Evolutionary conservation across 2,797 vertebrate genomes (phyloP), one percentile per base, ranked within the genome.

Genomic region (Melanotaenia parkinsoni): DNA sequence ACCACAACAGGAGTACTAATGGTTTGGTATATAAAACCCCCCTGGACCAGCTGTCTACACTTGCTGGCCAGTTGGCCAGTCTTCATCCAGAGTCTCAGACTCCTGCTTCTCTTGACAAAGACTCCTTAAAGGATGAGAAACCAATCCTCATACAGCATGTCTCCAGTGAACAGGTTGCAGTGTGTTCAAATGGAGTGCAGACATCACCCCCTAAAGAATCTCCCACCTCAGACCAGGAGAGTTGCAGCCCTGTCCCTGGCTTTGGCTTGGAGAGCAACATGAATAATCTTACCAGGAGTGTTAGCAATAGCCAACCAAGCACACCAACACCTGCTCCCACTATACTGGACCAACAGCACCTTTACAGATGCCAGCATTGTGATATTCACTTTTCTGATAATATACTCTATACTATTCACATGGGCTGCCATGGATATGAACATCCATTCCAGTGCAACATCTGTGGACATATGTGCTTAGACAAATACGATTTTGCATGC

Each of bases 391-490:
- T 98, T 70, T 94, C 96, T 0, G 98, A 99, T 92, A 99, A 99
- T 67, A 96, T 99, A 83, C 96, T 99, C 37, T 99, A 97, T 79
- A 99, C 98, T 6, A 97, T 99, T 82, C 98, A 99, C 84, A 99
- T 99, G 98, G 98, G 98, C 12, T 99, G 98, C 70, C 98, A 99
- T 4, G 96, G 96, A 1, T 99, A 96, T 40, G 96, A 98, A 81
- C 97, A 97, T 37, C 97, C 98, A 35, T 99, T 98, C 77, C 96
- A 97, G 91, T 99, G 98, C 91, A 99, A 99, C 93, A 96, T 98
- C 81, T 99, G 98, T 74, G 98, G 98, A 33, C 96, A 96, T 90
- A 94, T 96, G 86, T 99, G 98, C 90, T 93, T 93, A 75, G 97
- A 99, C 88, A 97, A 96, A 90, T 99, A 99, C 13, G 96, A 99